phyloP scores from a whole-genome alignment of 2,888 invertebrate genomes.

The Ditylenchus weischeri region DNA sequence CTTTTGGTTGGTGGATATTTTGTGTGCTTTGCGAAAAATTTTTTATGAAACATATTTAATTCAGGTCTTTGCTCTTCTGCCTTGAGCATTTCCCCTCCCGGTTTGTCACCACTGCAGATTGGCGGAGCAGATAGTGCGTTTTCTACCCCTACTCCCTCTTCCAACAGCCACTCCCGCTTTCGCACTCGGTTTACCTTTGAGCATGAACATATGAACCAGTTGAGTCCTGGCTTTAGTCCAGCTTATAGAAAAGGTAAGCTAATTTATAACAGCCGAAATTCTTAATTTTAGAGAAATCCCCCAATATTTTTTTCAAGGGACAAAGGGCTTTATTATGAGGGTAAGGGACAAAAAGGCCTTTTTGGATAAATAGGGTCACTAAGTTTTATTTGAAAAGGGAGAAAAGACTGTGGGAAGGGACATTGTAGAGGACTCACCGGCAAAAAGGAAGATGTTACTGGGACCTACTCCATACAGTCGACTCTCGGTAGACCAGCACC shows the following conservation, averaged over 20 bases:
- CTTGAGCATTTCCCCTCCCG: slow-evolving; percentile 49
- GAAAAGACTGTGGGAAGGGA: too few relatives aligned
- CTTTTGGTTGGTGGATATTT: slow-evolving; percentile 21
- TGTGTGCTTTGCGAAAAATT: slow-evolving; percentile 9
- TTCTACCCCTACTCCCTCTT: slow-evolving; percentile 45
- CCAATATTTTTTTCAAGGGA: too few relatives aligned
- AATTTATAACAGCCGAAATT: neutral
- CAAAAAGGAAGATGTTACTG: too few relatives aligned
- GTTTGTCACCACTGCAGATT: slow-evolving; percentile 52
- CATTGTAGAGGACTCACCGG: too few relatives aligned
- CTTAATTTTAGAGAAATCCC: too few relatives aligned
- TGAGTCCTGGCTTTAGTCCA: neutral
- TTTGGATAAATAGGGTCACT: too few relatives aligned
- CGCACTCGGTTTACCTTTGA: slow-evolving; percentile 38
- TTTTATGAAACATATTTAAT: neutral
- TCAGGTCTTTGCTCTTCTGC: slow-evolving; percentile 22
- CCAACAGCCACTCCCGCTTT: slow-evolving; percentile 25
- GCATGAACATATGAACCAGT: slow-evolving; percentile 23
- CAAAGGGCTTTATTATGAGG: too few relatives aligned
- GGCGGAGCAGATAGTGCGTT: slow-evolving; percentile 45
- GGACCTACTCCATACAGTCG: too few relatives aligned
- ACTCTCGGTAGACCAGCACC: too few relatives aligned
- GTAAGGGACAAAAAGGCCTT: too few relatives aligned
- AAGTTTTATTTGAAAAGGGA: too few relatives aligned
- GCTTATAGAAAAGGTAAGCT: slow-evolving; percentile 15